A percentile compares a stretch with the other conserved stretches of the same genome.
phyloP scores from a whole-genome alignment of 2,797 vertebrate genomes.

The Paedocypris micromegethes region DNA sequence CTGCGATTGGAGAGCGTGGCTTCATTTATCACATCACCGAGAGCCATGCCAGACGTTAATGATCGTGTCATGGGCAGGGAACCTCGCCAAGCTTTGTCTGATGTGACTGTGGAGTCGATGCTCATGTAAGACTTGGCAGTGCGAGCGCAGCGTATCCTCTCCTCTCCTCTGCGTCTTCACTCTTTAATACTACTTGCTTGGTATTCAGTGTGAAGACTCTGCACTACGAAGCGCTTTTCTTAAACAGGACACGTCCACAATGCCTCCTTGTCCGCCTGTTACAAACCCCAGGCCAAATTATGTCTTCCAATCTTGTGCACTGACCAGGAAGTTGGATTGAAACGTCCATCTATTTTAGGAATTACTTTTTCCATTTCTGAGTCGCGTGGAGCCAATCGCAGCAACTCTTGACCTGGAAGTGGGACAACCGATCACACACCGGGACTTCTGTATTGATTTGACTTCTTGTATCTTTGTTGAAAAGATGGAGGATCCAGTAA shows the following conservation, averaged over 20 bases:
- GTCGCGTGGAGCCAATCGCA: no score
- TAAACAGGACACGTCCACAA: slow-evolving; percentile 35
- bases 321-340: slow-evolving; percentile 2
- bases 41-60: slow-evolving; percentile 34
- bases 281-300: slow-evolving; percentile 12
- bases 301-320: neutral
- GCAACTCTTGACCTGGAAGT: no score
- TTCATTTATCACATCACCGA: slow-evolving; percentile 25
- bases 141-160: slow-evolving; percentile 22
- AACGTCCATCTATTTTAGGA: neutral
- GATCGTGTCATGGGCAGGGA: slow-evolving; percentile 36
- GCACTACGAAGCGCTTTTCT: slow-evolving; percentile 38
- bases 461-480: no score
- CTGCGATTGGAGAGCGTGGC: slow-evolving; percentile 22
- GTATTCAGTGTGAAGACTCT: slow-evolving; percentile 39
- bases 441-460: no score
- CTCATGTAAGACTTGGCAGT: slow-evolving; percentile 28
- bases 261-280: slow-evolving; percentile 19
- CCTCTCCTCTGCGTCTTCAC: slow-evolving; percentile 26
- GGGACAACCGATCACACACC: no score
- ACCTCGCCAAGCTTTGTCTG: slow-evolving; percentile 35
- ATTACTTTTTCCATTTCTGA: no score
- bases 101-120: slow-evolving; percentile 32
- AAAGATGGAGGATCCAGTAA: no score
- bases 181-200: slow-evolving; percentile 41